Conservation (phyloP, 2,888 invertebrate genomes). For the Idaea biselata region DNA sequence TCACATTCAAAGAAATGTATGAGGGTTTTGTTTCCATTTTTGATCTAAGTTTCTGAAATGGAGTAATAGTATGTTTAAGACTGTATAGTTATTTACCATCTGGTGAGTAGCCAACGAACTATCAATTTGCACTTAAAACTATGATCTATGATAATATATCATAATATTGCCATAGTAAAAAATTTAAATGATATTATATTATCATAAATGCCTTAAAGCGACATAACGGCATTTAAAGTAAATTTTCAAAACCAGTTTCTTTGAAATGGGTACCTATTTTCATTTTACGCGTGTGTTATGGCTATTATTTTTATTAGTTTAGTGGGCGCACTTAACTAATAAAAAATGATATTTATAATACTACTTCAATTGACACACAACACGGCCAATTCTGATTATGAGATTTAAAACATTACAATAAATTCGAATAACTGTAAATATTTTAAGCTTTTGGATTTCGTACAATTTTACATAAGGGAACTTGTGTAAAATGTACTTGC, state of each 20-base stretch:
- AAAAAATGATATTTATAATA: background rate
- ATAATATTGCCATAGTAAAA: too few species aligned
- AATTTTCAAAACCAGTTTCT: background rate
- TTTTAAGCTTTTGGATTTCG: background rate
- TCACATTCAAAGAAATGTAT: too few species aligned
- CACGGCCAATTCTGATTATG: background rate
- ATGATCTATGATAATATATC: too few species aligned
- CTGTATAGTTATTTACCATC: too few species aligned
- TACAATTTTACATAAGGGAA: too few species aligned
- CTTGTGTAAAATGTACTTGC: too few species aligned
- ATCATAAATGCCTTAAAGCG: background rate
- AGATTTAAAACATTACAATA: background rate
- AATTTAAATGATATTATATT: slow-evolving; percentile 4
- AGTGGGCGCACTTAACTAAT: background rate
- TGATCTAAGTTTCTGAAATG: too few species aligned
- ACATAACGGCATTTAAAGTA: background rate
- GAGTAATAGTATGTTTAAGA: too few species aligned
- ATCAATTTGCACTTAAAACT: too few species aligned
- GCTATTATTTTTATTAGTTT: too few species aligned
- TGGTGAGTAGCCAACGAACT: too few species aligned
- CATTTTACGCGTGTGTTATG: background rate
- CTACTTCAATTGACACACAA: background rate
- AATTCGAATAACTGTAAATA: background rate
- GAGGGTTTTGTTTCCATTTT: too few species aligned
- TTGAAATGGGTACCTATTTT: background rate